These are phyloP conservation scores for Cerastis leucographa DNA, from an alignment of 2,888 invertebrate species.

Conservation along the genomic window DNA sequence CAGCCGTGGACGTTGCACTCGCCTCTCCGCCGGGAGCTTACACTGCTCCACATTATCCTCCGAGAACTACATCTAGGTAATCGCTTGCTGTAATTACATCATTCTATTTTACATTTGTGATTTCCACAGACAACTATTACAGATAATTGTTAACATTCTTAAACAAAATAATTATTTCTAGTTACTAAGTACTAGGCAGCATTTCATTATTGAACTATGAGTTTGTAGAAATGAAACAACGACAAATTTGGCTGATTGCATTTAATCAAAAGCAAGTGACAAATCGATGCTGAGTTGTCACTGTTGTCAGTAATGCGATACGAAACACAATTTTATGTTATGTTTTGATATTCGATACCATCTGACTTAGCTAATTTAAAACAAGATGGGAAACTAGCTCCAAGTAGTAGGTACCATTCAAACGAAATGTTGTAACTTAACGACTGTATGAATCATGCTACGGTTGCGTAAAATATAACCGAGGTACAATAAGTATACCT, in stretches of 20 bases:
- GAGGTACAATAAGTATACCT: constrained; percentile 68
- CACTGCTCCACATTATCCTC: constrained; percentile 44
- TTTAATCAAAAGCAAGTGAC: constrained; percentile 53
- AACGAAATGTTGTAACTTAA: constrained; percentile 70
- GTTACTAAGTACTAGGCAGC: constrained; percentile 13
- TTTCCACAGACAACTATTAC: constrained; percentile 33
- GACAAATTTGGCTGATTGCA: constrained; percentile 28
- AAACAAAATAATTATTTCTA: constrained; percentile 2
- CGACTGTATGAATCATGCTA: constrained; percentile 75
- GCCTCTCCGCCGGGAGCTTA: constrained; percentile 47
- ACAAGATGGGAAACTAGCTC: constrained; percentile 59
- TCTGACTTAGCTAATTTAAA: constrained; percentile 52
- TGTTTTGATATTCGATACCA: constrained; percentile 65
- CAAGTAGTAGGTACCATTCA: constrained; percentile 51
- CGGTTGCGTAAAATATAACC: constrained; percentile 73
- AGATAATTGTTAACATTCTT: constrained; percentile 6
- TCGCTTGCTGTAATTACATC: constrained; percentile 34
- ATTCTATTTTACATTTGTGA: constrained; percentile 33
- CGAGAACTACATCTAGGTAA: constrained; percentile 36
- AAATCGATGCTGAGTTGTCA: constrained; percentile 50
- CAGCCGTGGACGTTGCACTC: constrained; percentile 66
- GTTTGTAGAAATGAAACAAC: constrained; percentile 48
- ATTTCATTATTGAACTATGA: constrained; percentile 22
- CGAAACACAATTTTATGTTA: constrained; percentile 63
- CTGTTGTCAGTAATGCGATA: constrained; percentile 43